Evolutionary conservation across 2,113 vertebrate genomes (phyloP).

Genomic region (Sinosuthora webbiana): DNA sequence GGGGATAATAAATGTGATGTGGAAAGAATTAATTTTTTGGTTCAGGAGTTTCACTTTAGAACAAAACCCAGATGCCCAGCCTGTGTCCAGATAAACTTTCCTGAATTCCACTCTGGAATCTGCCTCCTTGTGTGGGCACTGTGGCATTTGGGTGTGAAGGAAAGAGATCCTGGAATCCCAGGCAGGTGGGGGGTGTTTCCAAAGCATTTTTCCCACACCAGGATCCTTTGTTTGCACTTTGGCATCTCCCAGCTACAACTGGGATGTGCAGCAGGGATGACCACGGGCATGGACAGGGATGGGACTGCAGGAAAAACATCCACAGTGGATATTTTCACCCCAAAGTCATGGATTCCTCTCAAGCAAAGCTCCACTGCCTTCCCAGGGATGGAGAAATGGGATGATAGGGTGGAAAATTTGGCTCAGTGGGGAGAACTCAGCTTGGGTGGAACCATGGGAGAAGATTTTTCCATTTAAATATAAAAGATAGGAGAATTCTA

Average conservation of each 20-base stretch:
- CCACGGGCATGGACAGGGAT: rapidly evolving
- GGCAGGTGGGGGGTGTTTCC: not conserved
- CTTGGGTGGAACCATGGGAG: rapidly evolving
- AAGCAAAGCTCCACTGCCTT: not conserved
- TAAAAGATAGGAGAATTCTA: not conserved
- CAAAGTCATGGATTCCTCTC: not conserved
- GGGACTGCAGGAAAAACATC: not conserved
- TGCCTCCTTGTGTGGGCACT: not conserved
- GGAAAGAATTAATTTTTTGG: not conserved
- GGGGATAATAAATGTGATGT: not conserved
- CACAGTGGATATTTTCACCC: not conserved
- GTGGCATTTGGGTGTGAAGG: rapidly evolving
- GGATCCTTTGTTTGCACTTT: not conserved
- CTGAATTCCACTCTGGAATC: not conserved
- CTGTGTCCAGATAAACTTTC: not conserved
- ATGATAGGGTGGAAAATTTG: not conserved
- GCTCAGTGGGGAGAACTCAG: not conserved
- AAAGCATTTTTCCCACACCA: not conserved
- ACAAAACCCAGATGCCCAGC: not conserved
- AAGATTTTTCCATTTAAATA: not conserved
- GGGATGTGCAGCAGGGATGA: not conserved
- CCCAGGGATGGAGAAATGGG: not conserved
- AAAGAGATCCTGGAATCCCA: not conserved
- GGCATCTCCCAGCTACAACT: not conserved
- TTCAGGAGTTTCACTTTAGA: not conserved